Evolutionary conservation across 2,113 vertebrate species (phyloP).

Genomic region (Limanda limanda): DNA sequence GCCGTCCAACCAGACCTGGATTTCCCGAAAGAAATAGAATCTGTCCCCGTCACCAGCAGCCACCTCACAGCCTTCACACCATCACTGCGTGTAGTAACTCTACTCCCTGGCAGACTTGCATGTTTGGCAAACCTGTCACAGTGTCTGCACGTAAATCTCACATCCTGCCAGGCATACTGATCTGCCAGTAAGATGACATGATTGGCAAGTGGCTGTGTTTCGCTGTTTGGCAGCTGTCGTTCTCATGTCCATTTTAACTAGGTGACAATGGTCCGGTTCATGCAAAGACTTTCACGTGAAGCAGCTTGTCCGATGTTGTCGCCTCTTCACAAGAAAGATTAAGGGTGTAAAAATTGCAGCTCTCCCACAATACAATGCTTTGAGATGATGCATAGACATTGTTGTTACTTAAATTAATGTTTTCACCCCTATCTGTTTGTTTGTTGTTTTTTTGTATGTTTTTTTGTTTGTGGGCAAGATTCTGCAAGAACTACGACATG

Average conservation of each 20-base stretch:
- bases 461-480: not conserved
- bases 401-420: too few species aligned
- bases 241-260: conserved; percentile 55
- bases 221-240: conserved; percentile 61
- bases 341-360: not conserved
- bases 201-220: conserved; percentile 61
- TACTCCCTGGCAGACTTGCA: conserved; percentile 47
- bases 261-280: conserved; percentile 43
- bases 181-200: conserved; percentile 70
- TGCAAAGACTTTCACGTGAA: conserved; percentile 8
- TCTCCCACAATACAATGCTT: not conserved
- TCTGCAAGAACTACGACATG: not conserved
- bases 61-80: conserved; percentile 20
- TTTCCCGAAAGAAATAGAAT: conserved; percentile 11
- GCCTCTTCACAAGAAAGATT: not conserved
- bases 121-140: conserved; percentile 62
- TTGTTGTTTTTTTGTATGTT: not conserved
- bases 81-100: conserved; percentile 37
- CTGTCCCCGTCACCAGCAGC: conserved; percentile 29
- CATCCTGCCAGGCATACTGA: conserved; percentile 59
- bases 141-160: conserved; percentile 68
- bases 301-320: too few species aligned
- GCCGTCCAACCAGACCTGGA: conserved; percentile 23
- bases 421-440: too few species aligned
- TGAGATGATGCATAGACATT: not conserved